Conservation (phyloP, 2,888 invertebrate genomes). For the Boloria selene region DNA sequence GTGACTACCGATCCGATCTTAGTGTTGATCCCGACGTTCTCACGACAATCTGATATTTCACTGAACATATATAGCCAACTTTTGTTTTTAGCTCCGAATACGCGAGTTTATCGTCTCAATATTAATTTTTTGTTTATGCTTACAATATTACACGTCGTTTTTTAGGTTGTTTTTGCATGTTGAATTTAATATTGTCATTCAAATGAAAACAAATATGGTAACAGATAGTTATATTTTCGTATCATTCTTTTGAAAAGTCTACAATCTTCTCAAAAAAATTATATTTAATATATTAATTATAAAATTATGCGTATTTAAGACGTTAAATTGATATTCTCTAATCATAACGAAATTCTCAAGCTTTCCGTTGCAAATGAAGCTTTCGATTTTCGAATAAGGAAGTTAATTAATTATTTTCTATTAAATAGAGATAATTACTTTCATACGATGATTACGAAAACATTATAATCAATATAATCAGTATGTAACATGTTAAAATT, state of each 20-base stretch:
- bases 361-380: background rate
- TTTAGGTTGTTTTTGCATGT: background rate
- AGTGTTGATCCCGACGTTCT: constrained; percentile 60
- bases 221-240: too few species aligned
- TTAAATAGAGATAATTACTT: constrained; percentile 1
- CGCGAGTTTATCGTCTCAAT: constrained; percentile 58
- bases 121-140: constrained; percentile 30
- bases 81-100: constrained; percentile 62
- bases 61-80: constrained; percentile 77
- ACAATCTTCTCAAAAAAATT: too few species aligned
- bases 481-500: background rate
- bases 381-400: background rate
- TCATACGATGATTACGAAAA: background rate
- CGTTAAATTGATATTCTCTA: too few species aligned
- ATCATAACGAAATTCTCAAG: too few species aligned
- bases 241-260: too few species aligned
- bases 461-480: constrained; percentile 13
- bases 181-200: too few species aligned
- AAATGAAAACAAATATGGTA: too few species aligned
- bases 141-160: constrained; percentile 6
- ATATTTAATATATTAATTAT: too few species aligned
- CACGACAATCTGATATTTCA: constrained; percentile 80
- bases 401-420: background rate
- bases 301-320: too few species aligned
- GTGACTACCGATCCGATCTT: constrained; percentile 64